Percentiles rank a stretch among this genome's conserved stretches.
These are phyloP conservation scores for Etheostoma perlongum DNA, from an alignment of 2,797 vertebrate species.

Conservation along the genomic window DNA sequence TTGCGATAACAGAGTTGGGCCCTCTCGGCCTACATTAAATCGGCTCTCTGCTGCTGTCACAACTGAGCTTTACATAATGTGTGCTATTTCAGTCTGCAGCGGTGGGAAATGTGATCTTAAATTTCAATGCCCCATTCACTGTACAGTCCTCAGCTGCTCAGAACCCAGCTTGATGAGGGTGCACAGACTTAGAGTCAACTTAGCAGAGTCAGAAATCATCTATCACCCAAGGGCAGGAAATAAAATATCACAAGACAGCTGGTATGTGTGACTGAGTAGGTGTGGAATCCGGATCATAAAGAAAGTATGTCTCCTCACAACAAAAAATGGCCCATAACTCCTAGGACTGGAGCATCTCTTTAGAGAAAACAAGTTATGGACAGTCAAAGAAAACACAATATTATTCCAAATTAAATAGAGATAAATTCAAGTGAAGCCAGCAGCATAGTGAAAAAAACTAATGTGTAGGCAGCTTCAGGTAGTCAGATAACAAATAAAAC, in stretches of 20 bases:
- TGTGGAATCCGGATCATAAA: conserved; percentile 32
- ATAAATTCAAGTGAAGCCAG: neutral
- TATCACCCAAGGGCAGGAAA: conserved; percentile 41
- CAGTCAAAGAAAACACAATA: neutral
- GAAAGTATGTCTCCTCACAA: conserved; percentile 26
- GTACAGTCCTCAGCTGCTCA: conserved; percentile 70
- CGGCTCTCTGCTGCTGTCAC: conserved; percentile 52
- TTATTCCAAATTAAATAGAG: conserved; percentile 1
- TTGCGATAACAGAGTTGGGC: conserved; percentile 7
- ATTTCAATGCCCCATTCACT: conserved; percentile 74
- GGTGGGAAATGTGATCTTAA: conserved; percentile 75
- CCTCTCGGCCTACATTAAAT: conserved; percentile 23
- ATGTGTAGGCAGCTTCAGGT: conserved; percentile 1
- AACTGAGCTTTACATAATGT: conserved; percentile 76
- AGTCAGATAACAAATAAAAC: neutral
- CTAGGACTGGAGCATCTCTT: neutral
- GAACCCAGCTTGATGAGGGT: conserved; percentile 67
- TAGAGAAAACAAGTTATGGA: conserved; percentile 3
- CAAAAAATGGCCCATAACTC: conserved; percentile 23
- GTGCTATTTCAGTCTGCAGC: conserved; percentile 72
- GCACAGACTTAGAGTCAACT: conserved; percentile 59
- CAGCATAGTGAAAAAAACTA: neutral
- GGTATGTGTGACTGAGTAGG: conserved; percentile 49
- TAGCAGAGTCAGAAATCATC: conserved; percentile 63
- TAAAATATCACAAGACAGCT: conserved; percentile 45